Percentiles rank a stretch among this genome's conserved stretches.
Evolutionary conservation across 2,797 vertebrate genomes (phyloP).

Genomic region (Anas flavirostris): DNA sequence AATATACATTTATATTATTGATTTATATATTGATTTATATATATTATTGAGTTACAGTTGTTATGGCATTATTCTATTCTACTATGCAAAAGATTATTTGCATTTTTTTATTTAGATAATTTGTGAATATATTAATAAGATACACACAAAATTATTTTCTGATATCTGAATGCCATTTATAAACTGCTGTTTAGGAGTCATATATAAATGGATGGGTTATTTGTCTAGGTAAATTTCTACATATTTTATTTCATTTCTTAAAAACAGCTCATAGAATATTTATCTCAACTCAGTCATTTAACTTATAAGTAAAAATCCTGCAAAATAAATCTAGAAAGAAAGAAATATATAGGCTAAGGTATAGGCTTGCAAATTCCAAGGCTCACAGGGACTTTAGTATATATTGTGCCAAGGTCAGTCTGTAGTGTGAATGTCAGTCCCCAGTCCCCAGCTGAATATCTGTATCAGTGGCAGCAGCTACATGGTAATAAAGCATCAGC

Average conservation of each 20-base stretch:
- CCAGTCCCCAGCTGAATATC: neutral
- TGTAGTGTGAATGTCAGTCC: neutral
- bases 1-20: neutral
- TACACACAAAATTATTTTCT: neutral
- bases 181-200: neutral
- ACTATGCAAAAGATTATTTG: neutral
- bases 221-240: neutral
- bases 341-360: neutral
- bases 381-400: neutral
- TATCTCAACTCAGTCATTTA: neutral
- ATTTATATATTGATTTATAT: too few species aligned
- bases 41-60: constrained; percentile 1
- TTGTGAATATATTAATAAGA: neutral
- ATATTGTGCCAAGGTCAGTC: neutral
- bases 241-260: neutral
- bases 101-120: constrained; percentile 34
- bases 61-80: neutral
- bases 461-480: neutral
- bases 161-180: neutral
- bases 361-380: neutral
- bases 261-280: neutral
- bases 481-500: neutral
- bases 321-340: neutral
- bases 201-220: neutral
- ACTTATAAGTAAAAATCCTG: neutral